A percentile compares a stretch with the other conserved stretches of the same genome.
Conservation (phyloP, 2,797 vertebrate species). For the Alosa sapidissima region DNA sequence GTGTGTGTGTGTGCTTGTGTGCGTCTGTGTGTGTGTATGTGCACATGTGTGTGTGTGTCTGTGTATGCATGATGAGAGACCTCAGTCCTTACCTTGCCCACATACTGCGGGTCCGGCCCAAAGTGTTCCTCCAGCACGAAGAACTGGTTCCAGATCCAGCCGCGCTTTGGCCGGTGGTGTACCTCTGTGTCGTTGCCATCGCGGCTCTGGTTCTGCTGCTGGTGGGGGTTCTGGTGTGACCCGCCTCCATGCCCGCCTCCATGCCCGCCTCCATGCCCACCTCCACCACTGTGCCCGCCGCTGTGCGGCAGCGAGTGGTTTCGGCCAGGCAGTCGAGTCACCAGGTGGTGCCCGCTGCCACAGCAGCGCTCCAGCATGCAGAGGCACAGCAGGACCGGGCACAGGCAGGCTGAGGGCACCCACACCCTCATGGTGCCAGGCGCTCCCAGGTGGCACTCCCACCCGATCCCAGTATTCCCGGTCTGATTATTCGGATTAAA, state of each 20-base stretch:
- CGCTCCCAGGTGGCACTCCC: constrained; percentile 60
- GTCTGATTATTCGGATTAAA: constrained; percentile 16
- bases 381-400: constrained; percentile 94
- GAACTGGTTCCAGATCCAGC: constrained; percentile 99
- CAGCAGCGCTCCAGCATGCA: constrained; percentile 92
- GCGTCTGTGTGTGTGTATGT: not conserved
- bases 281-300: not conserved
- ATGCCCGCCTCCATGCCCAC: not conserved
- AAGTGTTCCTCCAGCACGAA: constrained; percentile 99
- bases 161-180: constrained; percentile 95
- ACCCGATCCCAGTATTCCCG: constrained; percentile 52
- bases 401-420: constrained; percentile 81
- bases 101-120: constrained; percentile 94
- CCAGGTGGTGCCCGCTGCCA: constrained; percentile 78
- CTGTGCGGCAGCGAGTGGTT: constrained; percentile 65
- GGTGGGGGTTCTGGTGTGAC: not conserved
- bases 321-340: constrained; percentile 23
- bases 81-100: constrained; percentile 85
- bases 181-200: constrained; percentile 90
- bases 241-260: not conserved
- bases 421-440: constrained; percentile 89
- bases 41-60: not conserved
- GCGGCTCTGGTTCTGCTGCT: constrained; percentile 82
- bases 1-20: not conserved
- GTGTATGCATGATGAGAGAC: not conserved